Evolutionary conservation across 2,888 invertebrate species (phyloP).

Genomic region (Drosophila tanythrix): DNA sequence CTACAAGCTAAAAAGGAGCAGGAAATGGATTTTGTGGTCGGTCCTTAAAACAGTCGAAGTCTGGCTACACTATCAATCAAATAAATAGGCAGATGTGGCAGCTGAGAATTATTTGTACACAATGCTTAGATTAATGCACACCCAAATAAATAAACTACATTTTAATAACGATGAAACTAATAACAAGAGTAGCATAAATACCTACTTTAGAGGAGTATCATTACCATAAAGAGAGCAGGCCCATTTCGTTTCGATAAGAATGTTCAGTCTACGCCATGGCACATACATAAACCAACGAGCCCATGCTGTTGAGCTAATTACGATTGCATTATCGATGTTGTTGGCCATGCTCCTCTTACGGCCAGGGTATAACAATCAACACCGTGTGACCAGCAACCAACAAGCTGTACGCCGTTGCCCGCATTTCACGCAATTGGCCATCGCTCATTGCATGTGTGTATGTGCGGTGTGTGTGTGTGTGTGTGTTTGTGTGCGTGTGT

Average conservation of each 20-base stretch:
- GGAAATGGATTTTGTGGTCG: constrained; percentile 55
- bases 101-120: constrained; percentile 1
- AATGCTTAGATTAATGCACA: constrained; percentile 7
- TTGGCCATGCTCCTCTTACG: constrained; percentile 37
- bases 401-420: constrained; percentile 16
- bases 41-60: constrained; percentile 34
- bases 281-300: not conserved
- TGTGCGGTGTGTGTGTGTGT: constrained; percentile 6
- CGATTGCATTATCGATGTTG: constrained; percentile 27
- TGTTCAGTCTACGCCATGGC: not conserved
- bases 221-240: not conserved
- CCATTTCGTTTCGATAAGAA: not conserved
- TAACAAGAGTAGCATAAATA: not conserved
- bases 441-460: constrained; percentile 32
- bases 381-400: constrained; percentile 59
- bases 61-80: constrained; percentile 43
- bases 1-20: constrained; percentile 27
- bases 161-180: not conserved
- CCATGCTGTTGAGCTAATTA: constrained; percentile 21
- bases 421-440: constrained; percentile 24
- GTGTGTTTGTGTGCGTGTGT: constrained; percentile 14
- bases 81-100: constrained; percentile 1
- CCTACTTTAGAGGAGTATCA: not conserved
- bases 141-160: not conserved
- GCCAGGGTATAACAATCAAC: constrained; percentile 65